Base-by-base conservation (phyloP, 2,113 vertebrate species). In the Probosciger aterrimus region DNA sequence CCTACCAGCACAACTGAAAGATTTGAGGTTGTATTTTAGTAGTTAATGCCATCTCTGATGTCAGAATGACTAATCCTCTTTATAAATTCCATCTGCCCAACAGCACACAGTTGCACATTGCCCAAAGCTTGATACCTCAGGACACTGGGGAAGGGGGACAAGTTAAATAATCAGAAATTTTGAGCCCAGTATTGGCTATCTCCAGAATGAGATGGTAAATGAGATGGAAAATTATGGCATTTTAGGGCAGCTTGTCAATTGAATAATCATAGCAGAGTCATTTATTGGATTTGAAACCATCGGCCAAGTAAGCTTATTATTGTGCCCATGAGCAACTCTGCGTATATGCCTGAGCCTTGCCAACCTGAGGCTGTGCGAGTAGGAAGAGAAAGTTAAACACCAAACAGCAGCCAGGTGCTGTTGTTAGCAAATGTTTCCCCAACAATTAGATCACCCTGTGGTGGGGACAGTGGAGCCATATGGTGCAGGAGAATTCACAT, bases 391-490 rank as follows among this genome's bases (percentile, higher is more conserved):
- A 95, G 57, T 91, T 70, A 91, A 94, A 90, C 70, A 92, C 74
- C 69, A 85, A 82, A 82, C 74, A 82, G 59, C 53, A 93, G 63
- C 70, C 94, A 96, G 94, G 92, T 96, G 92, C 28, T 91, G 88
- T 60, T 27, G 6, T 63, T 96, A 92, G 91, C 74, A 87, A 87
- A 96, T 35, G 53, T 92, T 96, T 93, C 84, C 80, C 59, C 59
- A 96, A 92, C 86, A 93, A 91, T 83, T 84, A 73, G 25, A 64
- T 93, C 43, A 20, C 74, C 27, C 28, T 39, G 37, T 63, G 41
- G 28, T 53, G 68, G 76, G 18, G 43, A 75, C 22, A 27, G 83
- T 9, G 18, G 37, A 91, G 53, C 70, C 90, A 93, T 83, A 79
- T 85, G 80, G 91, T 82, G 41, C 50, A 57, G 53, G 55, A 62